Base-by-base conservation (phyloP, 2,888 invertebrate species). In the Lordiphosa fenestrarum region DNA sequence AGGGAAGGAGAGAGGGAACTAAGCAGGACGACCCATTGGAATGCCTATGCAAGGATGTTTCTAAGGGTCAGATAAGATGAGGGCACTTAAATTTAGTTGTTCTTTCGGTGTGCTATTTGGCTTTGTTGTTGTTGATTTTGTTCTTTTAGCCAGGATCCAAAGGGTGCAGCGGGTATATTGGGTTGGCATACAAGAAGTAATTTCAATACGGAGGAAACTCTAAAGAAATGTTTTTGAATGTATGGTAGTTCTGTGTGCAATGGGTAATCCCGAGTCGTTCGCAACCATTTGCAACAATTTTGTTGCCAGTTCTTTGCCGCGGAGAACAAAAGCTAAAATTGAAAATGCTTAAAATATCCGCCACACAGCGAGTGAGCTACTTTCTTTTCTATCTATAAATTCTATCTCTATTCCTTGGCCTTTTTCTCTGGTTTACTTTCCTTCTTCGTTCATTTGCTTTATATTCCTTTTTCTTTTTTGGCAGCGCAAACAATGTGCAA, bases 261-360 rank as follows among this genome's bases (percentile, higher is more conserved):
- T 6, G 6, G 37, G 42, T 13, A 57, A 15, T 21, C 3, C 6
- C 0, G 0, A 5, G 33, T 44, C 33, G 13, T 36, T 25, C 30
- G 9, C 9, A 0, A 9, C 2, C 9, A 4, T 12, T 19, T 9
- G 51, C 35, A 19, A 39, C 42, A 40, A 62, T 65, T 60, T 60
- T 70, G 54, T 63, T 60, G 33, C 54, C 38, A 37, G 40, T 53
- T 55, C 49, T 56, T 58, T 80, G 69, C 69, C 61, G 58, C 44
- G 23, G 49, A 67, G 75, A 77, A 84, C 80, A 80, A 80, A 80
- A 81, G 82, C 78, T 73, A 71, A 84, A 80, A 81, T 80, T 80
- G 82, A 80, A 80, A 80, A 84, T 74, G 77, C 82, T 77, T 77
- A 73, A 77, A 81, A 80, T 74, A 74, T 74, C 71, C 70, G 52